Percentiles rank a stretch among this genome's conserved stretches.
phyloP scores from a whole-genome alignment of 2,888 invertebrate genomes.

The Platynereis dumerilii region DNA sequence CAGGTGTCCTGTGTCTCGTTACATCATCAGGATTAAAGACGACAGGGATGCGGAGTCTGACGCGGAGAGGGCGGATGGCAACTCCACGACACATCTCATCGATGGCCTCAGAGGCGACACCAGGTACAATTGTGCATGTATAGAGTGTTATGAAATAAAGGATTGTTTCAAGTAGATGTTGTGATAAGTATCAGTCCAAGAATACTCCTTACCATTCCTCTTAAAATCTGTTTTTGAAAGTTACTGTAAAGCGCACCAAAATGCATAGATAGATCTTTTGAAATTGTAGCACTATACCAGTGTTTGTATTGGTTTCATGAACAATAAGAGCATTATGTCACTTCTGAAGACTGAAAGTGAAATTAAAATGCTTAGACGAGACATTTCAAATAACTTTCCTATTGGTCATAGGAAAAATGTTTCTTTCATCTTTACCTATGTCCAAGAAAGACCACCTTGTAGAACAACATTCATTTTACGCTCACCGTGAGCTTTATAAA shows the following conservation, averaged over 20 bases:
- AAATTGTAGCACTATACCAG: not conserved
- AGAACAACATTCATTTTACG: no score
- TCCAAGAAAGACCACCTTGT: no score
- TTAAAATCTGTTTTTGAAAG: no score
- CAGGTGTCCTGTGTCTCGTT: slow-evolving; percentile 33
- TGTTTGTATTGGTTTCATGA: no score
- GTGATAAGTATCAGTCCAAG: not conserved
- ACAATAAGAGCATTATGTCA: no score
- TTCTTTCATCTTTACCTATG: no score
- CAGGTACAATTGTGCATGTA: not conserved
- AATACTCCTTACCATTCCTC: no score
- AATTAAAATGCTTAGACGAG: no score
- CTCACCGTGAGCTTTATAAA: no score
- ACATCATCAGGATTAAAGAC: slow-evolving; percentile 35
- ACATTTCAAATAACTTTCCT: no score
- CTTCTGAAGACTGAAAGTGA: no score
- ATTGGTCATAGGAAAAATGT: no score
- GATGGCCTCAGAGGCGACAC: not conserved
- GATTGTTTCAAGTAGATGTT: not conserved
- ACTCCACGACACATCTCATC: not conserved
- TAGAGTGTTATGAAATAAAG: not conserved
- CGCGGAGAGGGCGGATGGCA: not conserved
- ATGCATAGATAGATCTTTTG: not conserved
- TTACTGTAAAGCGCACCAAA: not conserved
- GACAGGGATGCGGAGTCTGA: slow-evolving; percentile 10